Base-by-base conservation (phyloP, 2,888 invertebrate genomes). In the Caenorhabditis afra region DNA sequence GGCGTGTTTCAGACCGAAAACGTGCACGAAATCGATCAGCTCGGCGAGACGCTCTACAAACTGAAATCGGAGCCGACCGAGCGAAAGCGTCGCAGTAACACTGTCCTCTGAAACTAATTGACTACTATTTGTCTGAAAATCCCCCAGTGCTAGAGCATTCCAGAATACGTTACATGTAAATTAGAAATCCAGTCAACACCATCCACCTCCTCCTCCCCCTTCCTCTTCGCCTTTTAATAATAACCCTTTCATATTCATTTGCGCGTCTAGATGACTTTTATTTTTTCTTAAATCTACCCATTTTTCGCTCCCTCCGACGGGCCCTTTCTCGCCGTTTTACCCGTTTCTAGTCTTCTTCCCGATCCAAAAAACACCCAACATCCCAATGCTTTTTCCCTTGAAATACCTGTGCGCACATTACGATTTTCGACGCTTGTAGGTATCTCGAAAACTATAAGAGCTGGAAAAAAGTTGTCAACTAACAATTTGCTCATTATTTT, bases 21-120 rank as follows among this genome's bases (percentile, higher is more conserved):
- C 61, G 76, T 83, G 8, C 62, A 71, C 37, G 82, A 85, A 61
- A 79, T 84, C 29, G 85, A 85, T 62, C 76, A 83, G 41, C 75
- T 85, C 20, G 85, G 85, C 16, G 83, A 85, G 29, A 61, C 82
- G 49, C 49, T 85, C 50, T 82, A 78, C 71, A 84, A 84, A 74
- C 53, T 83, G 16, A 73, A 77, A 55, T 75, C 80, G 10, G 84
- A 84, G 35, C 81, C 79, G 11, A 81, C 80, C 3, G 83, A 85
- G 23, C 64, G 84, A 50, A 84, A 85, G 44, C 67, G 83, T 39
- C 55, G 85, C 20, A 84, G 84, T 65, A 85, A 85, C 52, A 85
- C 85, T 22, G 84, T 85, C 23, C 79, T 85, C 44, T 85, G 29
- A 81, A 68, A 39, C 11, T 49, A 18, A 41, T 10, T 45, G 10